Conservation (phyloP, 2,113 vertebrate species). For the Limnothrissa miodon region DNA sequence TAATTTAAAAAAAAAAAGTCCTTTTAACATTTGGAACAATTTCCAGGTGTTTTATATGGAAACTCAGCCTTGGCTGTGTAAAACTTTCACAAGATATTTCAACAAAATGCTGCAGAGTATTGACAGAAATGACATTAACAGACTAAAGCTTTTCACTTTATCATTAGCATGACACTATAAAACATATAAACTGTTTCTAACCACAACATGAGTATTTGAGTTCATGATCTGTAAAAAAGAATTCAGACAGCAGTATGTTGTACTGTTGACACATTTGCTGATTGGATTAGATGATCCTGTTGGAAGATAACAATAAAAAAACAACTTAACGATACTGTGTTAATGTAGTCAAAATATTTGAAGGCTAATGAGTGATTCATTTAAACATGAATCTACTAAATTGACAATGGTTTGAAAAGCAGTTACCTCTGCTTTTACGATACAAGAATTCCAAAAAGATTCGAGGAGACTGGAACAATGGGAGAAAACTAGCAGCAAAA, state of each 20-base stretch:
- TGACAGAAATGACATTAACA: neutral
- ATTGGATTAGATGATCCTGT: neutral
- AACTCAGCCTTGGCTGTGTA: neutral
- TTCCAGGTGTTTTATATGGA: too few relatives aligned
- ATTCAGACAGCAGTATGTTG: neutral
- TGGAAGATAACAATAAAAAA: neutral
- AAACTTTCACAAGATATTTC: neutral
- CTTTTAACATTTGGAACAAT: too few relatives aligned
- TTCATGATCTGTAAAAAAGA: constrained; percentile 10
- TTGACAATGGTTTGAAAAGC: neutral
- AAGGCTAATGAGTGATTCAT: neutral
- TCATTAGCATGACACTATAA: neutral
- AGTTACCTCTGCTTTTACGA: neutral
- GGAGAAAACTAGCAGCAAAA: neutral
- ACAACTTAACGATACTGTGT: neutral
- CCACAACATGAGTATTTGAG: neutral
- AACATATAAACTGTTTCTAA: neutral
- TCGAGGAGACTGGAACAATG: neutral
- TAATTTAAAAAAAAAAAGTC: too few relatives aligned
- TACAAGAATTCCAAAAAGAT: neutral
- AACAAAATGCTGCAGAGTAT: neutral
- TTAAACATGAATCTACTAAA: neutral
- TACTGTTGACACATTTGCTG: neutral
- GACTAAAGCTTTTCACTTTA: neutral
- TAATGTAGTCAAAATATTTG: neutral